phyloP scores from a whole-genome alignment of 2,888 invertebrate genomes.

The Phytoseiulus persimilis region DNA sequence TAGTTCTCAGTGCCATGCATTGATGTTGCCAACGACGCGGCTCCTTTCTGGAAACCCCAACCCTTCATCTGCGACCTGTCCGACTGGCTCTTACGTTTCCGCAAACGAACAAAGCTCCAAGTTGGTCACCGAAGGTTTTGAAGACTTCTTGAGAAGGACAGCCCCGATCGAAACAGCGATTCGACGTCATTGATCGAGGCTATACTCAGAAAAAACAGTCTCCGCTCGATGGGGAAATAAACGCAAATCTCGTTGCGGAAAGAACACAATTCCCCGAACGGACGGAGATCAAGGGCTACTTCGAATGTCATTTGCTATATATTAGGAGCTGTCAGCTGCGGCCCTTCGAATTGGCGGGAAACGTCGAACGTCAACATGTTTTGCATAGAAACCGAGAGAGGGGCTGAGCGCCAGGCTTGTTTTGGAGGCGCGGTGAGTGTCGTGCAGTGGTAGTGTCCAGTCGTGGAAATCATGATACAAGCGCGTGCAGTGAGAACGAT shows the following conservation, averaged over 20 bases:
- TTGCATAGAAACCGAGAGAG: background rate
- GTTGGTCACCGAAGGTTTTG: background rate
- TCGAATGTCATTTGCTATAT: background rate
- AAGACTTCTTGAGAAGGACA: background rate
- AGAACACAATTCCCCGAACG: background rate
- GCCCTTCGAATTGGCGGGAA: background rate
- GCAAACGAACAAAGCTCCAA: background rate
- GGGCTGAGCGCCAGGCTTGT: background rate
- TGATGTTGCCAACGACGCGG: too few relatives aligned
- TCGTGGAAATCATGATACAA: too few relatives aligned
- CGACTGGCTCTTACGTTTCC: too few relatives aligned
- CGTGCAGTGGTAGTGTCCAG: too few relatives aligned
- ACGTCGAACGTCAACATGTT: background rate
- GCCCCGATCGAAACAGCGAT: background rate
- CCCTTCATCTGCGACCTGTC: too few relatives aligned
- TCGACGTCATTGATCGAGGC: background rate
- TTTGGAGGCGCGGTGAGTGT: too few relatives aligned
- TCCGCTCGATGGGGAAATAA: background rate
- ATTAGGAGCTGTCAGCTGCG: background rate
- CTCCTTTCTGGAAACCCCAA: too few relatives aligned
- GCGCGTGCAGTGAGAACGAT: too few relatives aligned
- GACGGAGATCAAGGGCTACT: background rate
- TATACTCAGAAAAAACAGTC: background rate
- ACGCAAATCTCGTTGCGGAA: background rate
- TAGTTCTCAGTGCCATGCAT: too few relatives aligned